Conservation (phyloP, 1,140 invertebrate species). For the Artemia franciscana region DNA sequence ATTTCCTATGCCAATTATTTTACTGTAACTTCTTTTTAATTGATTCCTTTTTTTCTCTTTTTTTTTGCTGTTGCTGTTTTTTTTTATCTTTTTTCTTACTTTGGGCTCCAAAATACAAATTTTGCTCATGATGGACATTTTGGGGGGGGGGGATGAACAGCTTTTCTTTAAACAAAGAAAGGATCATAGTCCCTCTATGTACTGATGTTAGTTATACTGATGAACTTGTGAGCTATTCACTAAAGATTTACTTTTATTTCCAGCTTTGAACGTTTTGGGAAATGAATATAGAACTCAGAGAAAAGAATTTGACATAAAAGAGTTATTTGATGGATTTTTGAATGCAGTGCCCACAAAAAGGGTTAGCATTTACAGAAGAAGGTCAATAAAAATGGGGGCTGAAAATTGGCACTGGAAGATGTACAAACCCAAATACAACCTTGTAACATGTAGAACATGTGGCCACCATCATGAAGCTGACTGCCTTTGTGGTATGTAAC, state of each 20-base stretch:
- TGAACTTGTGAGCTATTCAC: too few species aligned
- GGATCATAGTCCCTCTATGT: too few species aligned
- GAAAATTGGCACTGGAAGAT: slow-evolving; percentile 38
- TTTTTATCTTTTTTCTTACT: too few species aligned
- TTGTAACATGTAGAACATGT: slow-evolving; percentile 48
- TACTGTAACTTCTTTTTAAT: too few species aligned
- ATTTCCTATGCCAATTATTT: too few species aligned
- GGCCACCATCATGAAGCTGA: slow-evolving; percentile 51
- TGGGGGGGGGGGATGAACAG: too few species aligned
- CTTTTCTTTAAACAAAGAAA: too few species aligned
- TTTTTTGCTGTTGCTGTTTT: too few species aligned
- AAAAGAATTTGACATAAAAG: slow-evolving; percentile 1
- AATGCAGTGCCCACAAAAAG: slow-evolving; percentile 55
- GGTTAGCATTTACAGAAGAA: slow-evolving; percentile 42
- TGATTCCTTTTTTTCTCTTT: too few species aligned
- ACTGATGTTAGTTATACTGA: too few species aligned
- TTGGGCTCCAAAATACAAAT: too few species aligned
- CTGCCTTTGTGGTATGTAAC: slow-evolving; percentile 50
- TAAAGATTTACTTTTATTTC: not conserved
- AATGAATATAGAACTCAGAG: not conserved
- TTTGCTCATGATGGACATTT: too few species aligned
- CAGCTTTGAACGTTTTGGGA: not conserved
- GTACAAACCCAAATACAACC: slow-evolving; percentile 38
- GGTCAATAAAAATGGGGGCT: slow-evolving; percentile 39
- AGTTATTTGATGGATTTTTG: slow-evolving; percentile 35